Conservation (phyloP, 2,797 vertebrate genomes). For the Pseudochaenichthys georgianus region DNA sequence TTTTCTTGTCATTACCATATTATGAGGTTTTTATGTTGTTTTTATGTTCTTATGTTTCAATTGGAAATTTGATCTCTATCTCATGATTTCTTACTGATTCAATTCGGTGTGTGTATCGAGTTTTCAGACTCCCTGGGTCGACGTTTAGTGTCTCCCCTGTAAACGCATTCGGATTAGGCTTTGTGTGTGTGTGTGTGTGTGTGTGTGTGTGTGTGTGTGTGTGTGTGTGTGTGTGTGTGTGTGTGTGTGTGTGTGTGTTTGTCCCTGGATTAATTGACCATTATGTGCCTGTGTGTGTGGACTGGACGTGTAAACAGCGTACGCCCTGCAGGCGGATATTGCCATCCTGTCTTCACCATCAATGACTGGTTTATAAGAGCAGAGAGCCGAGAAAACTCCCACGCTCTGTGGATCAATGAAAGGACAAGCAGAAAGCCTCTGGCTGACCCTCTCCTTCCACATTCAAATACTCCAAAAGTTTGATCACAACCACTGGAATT, state of each 20-base stretch:
- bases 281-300: background rate
- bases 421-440: slow-evolving; percentile 25
- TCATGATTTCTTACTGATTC: too few relatives aligned
- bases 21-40: too few relatives aligned
- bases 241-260: background rate
- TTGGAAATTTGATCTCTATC: too few relatives aligned
- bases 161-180: too few relatives aligned
- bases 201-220: too few relatives aligned
- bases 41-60: too few relatives aligned
- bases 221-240: too few relatives aligned
- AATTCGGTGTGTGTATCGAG: too few relatives aligned
- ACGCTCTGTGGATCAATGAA: slow-evolving; percentile 26
- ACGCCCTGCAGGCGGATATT: slow-evolving; percentile 40
- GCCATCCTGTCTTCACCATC: background rate
- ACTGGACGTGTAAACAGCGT: slow-evolving; percentile 12
- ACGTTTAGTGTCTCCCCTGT: too few relatives aligned
- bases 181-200: background rate
- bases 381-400: slow-evolving; percentile 29
- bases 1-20: too few relatives aligned
- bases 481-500: slow-evolving; percentile 2
- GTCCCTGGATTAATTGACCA: too few relatives aligned
- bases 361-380: slow-evolving; percentile 13
- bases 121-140: too few relatives aligned
- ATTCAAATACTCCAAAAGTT: slow-evolving; percentile 1
- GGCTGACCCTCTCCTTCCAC: slow-evolving; percentile 6